phyloP scores from a whole-genome alignment of 2,113 vertebrate species.

The Hippocampus abdominalis region DNA sequence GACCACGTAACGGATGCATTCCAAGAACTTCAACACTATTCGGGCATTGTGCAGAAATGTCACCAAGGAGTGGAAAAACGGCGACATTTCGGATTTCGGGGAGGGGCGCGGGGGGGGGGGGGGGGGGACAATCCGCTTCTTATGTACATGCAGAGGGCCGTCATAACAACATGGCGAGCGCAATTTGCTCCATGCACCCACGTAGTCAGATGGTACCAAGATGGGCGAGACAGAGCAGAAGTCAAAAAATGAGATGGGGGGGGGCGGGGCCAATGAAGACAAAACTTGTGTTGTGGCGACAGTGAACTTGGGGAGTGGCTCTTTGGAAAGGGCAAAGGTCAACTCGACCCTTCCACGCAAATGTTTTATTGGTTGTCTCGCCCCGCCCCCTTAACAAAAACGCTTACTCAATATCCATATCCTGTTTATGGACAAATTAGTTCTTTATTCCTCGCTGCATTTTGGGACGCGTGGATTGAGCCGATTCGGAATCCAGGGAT shows the following conservation, averaged over 20 bases:
- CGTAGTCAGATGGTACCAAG: constrained; percentile 54
- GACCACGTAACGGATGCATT: neutral
- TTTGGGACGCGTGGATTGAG: neutral
- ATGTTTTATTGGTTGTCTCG: constrained; percentile 32
- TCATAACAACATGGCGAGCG: constrained; percentile 36
- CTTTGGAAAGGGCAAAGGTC: constrained; percentile 31
- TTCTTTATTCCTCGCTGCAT: neutral
- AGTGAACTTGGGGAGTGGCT: constrained; percentile 28
- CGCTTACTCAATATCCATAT: neutral
- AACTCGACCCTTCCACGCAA: constrained; percentile 42
- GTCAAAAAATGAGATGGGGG: constrained; percentile 2
- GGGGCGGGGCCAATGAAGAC: constrained; percentile 25
- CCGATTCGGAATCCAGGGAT: constrained; percentile 17
- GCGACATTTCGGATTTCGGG: constrained; percentile 31
- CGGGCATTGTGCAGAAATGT: constrained; percentile 13
- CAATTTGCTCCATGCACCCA: constrained; percentile 34
- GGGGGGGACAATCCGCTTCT: constrained; percentile 17
- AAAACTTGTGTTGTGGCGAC: constrained; percentile 43
- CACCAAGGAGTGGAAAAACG: constrained; percentile 1
- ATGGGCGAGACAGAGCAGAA: neutral
- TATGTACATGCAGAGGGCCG: constrained; percentile 20
- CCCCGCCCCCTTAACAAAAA: too few species aligned
- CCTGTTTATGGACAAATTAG: neutral
- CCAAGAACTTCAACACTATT: neutral
- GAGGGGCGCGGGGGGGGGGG: neutral